Evolutionary conservation across 35 echinoderm and acorn worm genomes (phyloP), one percentile per base, ranked within the genome.

Genomic region (Holothuria glaberrima): DNA sequence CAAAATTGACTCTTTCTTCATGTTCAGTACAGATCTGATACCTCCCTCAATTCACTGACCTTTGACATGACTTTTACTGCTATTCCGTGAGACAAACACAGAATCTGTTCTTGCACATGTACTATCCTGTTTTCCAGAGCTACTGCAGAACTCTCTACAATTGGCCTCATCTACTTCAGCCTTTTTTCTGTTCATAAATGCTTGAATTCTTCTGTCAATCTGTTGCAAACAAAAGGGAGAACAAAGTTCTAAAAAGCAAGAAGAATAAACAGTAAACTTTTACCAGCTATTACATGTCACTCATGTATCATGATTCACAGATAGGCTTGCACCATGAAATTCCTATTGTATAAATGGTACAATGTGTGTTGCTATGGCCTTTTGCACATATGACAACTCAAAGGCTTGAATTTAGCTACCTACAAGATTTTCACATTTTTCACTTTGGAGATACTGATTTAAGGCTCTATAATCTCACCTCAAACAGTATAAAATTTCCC

Each of bases 11-110:
- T 54, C 12, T 54, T 5, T 54, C 2, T 54, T 54, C 16, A 54
- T 54, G 0, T 54, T 54, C 0, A 46, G 44, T 10, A 46, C 4
- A 54, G 50, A 54, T 54, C 10, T 0, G 18, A 78, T 6, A n/a
- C 9, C 9, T 46, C 30, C 0, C 21, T 22, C 34, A 33, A 36
- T 78, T 24, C 19, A 82, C 31, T 57, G 73, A 97, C 95, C 95
- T 91, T 97, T 97, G 35, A 97, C 92, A 91, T 97, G 95, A 82
- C 95, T 97, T 66, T 90, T 94, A 20, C 54, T 68, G 17, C 95
- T 91, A 71, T 38, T 85, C 57, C 92, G 77, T 5, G 92, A 74
- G 48, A 45, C 90, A 62, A 97, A 94, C 17, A 94, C 89, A 30
- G 95, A 93, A 84, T 97, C 89, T 28, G 95, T 97, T 20, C 95